A percentile compares a stretch with the other conserved stretches of the same genome.
Conservation (phyloP, 2,113 vertebrate species). For the Anas platyrhynchos region DNA sequence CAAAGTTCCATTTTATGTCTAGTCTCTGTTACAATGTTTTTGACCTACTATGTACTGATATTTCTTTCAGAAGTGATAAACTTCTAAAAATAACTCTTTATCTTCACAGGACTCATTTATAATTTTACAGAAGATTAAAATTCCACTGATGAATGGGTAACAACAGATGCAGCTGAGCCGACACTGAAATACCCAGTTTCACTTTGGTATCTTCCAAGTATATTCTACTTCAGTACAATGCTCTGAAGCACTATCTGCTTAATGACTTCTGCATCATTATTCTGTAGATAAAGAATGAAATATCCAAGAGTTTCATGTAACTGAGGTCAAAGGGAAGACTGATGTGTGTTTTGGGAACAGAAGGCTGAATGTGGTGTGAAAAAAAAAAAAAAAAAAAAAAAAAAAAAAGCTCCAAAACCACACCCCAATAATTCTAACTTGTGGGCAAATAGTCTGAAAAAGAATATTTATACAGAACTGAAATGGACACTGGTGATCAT, state of each 20-base stretch:
- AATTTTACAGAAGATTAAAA: slow-evolving; percentile 52
- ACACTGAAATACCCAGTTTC: slow-evolving; percentile 44
- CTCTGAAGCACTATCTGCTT: slow-evolving; percentile 47
- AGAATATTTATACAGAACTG: neutral
- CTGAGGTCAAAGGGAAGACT: neutral
- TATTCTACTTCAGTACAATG: slow-evolving; percentile 48
- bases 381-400: neutral
- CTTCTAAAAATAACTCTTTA: slow-evolving; percentile 50
- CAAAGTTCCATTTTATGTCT: slow-evolving; percentile 40
- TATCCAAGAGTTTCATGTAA: neutral
- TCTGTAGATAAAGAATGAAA: slow-evolving; percentile 7
- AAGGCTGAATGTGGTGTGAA: neutral
- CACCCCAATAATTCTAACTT: neutral
- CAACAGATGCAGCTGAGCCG: slow-evolving; percentile 26
- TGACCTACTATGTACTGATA: slow-evolving; percentile 15
- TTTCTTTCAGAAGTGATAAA: slow-evolving; percentile 59
- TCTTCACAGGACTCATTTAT: slow-evolving; percentile 49
- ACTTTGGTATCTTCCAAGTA: slow-evolving; percentile 32
- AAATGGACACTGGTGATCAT: neutral
- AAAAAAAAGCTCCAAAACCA: neutral
- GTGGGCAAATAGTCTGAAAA: neutral
- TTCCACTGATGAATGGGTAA: slow-evolving; percentile 54
- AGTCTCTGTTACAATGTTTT: slow-evolving; percentile 24
- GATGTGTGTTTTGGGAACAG: neutral
- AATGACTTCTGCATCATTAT: neutral